Evolutionary conservation across 2,797 vertebrate genomes (phyloP).

Genomic region (Lacerta viridis): DNA sequence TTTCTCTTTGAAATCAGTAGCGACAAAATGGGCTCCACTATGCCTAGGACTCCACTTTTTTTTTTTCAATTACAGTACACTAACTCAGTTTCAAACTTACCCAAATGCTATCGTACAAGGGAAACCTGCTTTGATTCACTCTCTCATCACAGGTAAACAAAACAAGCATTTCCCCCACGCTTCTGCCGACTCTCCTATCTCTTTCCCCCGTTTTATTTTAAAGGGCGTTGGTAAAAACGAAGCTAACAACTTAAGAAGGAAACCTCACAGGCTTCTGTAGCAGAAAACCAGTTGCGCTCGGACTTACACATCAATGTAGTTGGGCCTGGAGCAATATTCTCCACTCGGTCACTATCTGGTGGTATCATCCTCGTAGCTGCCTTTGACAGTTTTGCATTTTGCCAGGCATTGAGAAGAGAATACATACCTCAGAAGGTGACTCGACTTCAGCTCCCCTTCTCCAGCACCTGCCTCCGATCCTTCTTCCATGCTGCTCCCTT

Average conservation of each 20-base stretch:
- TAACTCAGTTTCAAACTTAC: conserved; percentile 55
- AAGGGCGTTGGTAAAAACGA: conserved; percentile 26
- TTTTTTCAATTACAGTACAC: background rate
- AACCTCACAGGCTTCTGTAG: conserved; percentile 33
- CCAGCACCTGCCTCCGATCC: conserved; percentile 10
- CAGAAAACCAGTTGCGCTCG: conserved; percentile 50
- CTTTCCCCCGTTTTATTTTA: background rate
- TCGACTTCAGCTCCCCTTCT: conserved; percentile 60
- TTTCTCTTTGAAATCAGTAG: conserved; percentile 18
- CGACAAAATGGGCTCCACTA: background rate
- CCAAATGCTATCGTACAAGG: conserved; percentile 38
- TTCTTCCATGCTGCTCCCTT: conserved; percentile 31
- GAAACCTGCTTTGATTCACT: conserved; percentile 35
- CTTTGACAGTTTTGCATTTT: conserved; percentile 45
- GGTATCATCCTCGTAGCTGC: conserved; percentile 27
- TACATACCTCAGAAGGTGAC: conserved; percentile 57
- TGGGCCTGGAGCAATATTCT: conserved; percentile 52
- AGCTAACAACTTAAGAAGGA: conserved; percentile 35
- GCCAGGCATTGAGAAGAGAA: conserved; percentile 59
- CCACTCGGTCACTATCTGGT: conserved; percentile 37
- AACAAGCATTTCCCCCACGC: background rate
- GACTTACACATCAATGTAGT: conserved; percentile 47
- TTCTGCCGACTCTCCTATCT: background rate
- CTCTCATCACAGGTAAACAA: conserved; percentile 49
- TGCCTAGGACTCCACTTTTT: background rate